These are phyloP conservation scores for Cyanistes caeruleus DNA, from an alignment of 2,113 vertebrate species.

Conservation along the genomic window DNA sequence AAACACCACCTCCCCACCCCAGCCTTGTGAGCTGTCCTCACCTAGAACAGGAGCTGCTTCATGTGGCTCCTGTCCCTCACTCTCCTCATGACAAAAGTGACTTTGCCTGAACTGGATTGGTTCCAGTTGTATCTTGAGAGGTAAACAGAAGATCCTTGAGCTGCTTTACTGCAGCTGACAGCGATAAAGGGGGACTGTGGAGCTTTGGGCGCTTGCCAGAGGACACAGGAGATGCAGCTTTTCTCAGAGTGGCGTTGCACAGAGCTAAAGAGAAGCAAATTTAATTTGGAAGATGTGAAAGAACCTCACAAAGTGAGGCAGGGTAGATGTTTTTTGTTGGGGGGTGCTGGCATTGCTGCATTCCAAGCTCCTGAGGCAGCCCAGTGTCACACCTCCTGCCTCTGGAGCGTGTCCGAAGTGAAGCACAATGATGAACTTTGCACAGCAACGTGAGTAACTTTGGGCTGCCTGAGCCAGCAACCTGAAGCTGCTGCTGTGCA, in stretches of 20 bases:
- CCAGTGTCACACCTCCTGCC: background rate
- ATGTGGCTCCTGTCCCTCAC: accelerated
- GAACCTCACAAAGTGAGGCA: background rate
- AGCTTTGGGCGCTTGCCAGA: background rate
- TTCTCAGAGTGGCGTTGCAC: background rate
- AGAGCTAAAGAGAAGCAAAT: background rate
- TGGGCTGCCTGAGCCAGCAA: background rate
- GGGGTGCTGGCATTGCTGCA: accelerated
- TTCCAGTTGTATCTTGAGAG: background rate
- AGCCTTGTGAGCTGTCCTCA: background rate
- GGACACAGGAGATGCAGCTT: background rate
- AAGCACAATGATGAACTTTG: background rate
- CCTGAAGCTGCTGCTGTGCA: background rate
- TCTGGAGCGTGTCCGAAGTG: accelerated
- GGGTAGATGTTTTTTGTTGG: background rate
- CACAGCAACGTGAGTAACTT: background rate
- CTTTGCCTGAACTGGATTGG: background rate
- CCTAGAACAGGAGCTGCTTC: background rate
- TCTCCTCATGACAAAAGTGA: background rate
- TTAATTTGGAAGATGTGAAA: background rate
- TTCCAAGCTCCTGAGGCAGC: background rate
- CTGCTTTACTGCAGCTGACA: background rate
- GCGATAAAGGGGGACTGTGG: accelerated
- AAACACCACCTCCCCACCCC: background rate
- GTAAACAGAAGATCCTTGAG: background rate